These are phyloP conservation scores for Zaprionus vittiger DNA, from an alignment of 1,140 invertebrate species.

Conservation along the genomic window DNA sequence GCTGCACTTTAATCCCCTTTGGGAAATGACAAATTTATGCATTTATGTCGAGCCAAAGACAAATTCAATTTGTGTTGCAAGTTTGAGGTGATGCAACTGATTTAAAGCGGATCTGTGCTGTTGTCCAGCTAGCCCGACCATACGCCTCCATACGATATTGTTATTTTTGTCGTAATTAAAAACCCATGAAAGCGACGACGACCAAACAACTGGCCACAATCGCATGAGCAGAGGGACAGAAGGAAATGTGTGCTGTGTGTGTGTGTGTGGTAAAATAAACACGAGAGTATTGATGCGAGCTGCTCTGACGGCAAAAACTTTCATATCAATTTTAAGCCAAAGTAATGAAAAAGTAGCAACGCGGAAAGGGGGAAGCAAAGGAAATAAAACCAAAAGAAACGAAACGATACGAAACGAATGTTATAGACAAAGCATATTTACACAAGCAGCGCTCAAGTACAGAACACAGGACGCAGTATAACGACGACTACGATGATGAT, in stretches of 20 bases:
- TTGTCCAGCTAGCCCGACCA: conserved; percentile 7
- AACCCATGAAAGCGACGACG: conserved; percentile 73
- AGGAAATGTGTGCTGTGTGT: conserved; percentile 1
- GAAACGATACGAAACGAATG: conserved; percentile 52
- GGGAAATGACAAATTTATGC: conserved; percentile 47
- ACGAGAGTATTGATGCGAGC: conserved; percentile 73
- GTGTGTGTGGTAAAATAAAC: conserved; percentile 71
- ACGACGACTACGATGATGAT: conserved; percentile 10
- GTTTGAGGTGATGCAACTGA: conserved; percentile 16
- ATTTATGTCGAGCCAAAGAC: conserved; percentile 37
- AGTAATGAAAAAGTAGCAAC: conserved; percentile 80
- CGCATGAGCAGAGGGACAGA: conserved; percentile 55
- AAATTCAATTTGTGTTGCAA: conserved; percentile 39
- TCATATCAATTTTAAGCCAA: conserved; percentile 83
- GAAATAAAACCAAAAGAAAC: conserved; percentile 52
- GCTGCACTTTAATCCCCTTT: conserved; percentile 30
- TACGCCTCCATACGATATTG: conserved; percentile 62
- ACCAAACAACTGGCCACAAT: conserved; percentile 72
- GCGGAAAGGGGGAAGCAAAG: conserved; percentile 17
- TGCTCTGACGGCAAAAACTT: conserved; percentile 65
- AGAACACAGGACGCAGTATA: conserved; percentile 50
- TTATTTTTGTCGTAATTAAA: conserved; percentile 80
- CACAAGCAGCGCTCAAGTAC: conserved; percentile 45
- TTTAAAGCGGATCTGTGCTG: conserved; percentile 10
- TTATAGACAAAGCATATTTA: conserved; percentile 81